Evolutionary conservation across 2,888 invertebrate species (phyloP).

Genomic region (Ichneumoninae sp.): DNA sequence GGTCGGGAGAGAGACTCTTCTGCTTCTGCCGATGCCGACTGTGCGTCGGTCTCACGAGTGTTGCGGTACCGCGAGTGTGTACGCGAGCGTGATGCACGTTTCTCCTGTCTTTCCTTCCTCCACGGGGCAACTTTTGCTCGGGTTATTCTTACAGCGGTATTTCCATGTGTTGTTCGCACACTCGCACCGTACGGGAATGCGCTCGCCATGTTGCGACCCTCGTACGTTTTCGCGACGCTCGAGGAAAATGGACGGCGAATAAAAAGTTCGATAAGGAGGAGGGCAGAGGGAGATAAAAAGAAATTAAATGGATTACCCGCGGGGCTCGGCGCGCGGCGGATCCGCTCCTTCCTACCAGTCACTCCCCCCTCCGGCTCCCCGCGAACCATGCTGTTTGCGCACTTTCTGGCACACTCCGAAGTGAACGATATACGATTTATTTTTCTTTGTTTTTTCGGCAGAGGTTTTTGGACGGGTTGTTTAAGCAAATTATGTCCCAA

Average conservation of each 20-base stretch:
- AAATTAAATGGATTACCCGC: slow-evolving; percentile 62
- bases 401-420: slow-evolving; percentile 19
- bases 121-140: background rate
- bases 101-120: slow-evolving; percentile 15
- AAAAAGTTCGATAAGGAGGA: slow-evolving; percentile 49
- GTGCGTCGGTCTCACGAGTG: slow-evolving; percentile 1
- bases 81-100: slow-evolving; percentile 21
- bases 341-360: slow-evolving; percentile 41
- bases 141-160: slow-evolving; percentile 4
- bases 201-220: slow-evolving; percentile 7
- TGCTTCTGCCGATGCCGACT: slow-evolving; percentile 52
- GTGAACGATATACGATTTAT: background rate
- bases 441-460: background rate
- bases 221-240: slow-evolving; percentile 54
- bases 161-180: background rate
- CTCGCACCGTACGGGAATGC: background rate
- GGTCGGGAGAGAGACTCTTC: background rate
- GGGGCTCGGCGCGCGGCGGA: slow-evolving; percentile 35
- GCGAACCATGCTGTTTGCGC: background rate
- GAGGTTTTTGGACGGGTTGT: too few relatives aligned
- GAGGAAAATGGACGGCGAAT: slow-evolving; percentile 35
- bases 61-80: background rate
- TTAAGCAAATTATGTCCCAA: too few relatives aligned
- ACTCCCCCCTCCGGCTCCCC: background rate
- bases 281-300: slow-evolving; percentile 45